Evolutionary conservation across 2,888 invertebrate species (phyloP), one percentile per base, ranked within the genome.

Genomic region (Synanthedon vespiformis): DNA sequence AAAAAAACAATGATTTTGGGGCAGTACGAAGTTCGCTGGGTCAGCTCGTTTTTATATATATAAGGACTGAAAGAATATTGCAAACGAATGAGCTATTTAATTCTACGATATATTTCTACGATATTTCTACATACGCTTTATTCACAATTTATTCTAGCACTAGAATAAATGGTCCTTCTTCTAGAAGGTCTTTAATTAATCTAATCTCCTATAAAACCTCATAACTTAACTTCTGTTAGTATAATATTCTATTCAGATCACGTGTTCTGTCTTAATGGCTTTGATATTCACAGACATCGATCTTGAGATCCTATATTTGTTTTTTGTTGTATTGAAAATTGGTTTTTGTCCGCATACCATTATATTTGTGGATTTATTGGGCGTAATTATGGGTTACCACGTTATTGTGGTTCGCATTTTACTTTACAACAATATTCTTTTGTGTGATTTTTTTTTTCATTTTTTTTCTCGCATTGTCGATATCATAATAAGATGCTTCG

Each of bases 371-470:
- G 67, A 77, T 74, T 80, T 77, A 80, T 80, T 67, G 72, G 63
- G 58, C 65, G 67, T 82, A 83, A 82, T 83, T 70, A 77, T 62
- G 63, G 81, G 76, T 70, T 74, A 58, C 60, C 55, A 56, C 54
- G 61, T 64, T 67, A 67, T 68, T 63, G 61, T 59, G 54, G 14
- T 58, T 55, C 55, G 52, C 52, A 56, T 63, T 61, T 61, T 58
- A 34, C 59, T 60, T 65, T 64, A 64, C 61, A 52, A 47, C 52
- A n/a, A 34, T 40, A 50, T 34, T 34, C 27, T n/a, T 52, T 41
- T 41, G 13, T 48, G 48, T 12, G 12, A n/a, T 44, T 52, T 49
- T 53, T 61, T 61, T 68, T 68, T 63, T 54, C 60, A 54, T 67
- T 61, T 62, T 64, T 44, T 44, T 13, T 44, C 44, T n/a, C 13